phyloP scores from a whole-genome alignment of 2,113 vertebrate genomes.

The Rhynchopsitta pachyrhyncha region DNA sequence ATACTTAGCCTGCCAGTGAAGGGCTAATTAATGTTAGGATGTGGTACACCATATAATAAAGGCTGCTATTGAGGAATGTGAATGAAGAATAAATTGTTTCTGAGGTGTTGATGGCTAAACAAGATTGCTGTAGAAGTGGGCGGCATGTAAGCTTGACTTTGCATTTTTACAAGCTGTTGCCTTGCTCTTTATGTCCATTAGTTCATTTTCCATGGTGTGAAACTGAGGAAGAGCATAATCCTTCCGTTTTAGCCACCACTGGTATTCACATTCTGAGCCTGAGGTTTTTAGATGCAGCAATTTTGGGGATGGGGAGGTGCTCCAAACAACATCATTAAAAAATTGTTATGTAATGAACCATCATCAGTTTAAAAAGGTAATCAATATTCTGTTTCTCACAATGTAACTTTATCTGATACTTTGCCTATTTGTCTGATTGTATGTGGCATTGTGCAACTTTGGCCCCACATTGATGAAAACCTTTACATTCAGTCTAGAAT shows the following conservation, averaged over 20 bases:
- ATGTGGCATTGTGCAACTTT: not conserved
- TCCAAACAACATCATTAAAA: not conserved
- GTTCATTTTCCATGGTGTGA: not conserved
- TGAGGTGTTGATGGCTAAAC: conserved; percentile 56
- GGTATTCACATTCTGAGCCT: not conserved
- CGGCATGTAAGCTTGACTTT: conserved; percentile 2
- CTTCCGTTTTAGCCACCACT: not conserved
- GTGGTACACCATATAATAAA: conserved; percentile 48
- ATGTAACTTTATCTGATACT: not conserved
- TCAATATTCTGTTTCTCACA: not conserved
- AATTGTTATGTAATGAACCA: not conserved
- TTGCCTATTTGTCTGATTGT: not conserved
- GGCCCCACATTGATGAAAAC: fast-evolving
- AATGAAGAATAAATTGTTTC: not conserved
- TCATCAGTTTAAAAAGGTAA: not conserved
- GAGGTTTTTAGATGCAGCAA: not conserved
- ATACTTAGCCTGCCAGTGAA: conserved; percentile 1
- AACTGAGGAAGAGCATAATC: not conserved
- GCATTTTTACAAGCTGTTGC: not conserved
- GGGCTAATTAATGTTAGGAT: conserved; percentile 58
- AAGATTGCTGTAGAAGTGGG: conserved; percentile 48
- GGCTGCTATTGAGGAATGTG: conserved; percentile 33
- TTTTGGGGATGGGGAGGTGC: not conserved
- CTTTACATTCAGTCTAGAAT: not conserved
- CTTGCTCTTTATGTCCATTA: not conserved